Evolutionary conservation across 2,888 invertebrate genomes (phyloP), one percentile per base, ranked within the genome.

Genomic region (Cerceris ruficornis): DNA sequence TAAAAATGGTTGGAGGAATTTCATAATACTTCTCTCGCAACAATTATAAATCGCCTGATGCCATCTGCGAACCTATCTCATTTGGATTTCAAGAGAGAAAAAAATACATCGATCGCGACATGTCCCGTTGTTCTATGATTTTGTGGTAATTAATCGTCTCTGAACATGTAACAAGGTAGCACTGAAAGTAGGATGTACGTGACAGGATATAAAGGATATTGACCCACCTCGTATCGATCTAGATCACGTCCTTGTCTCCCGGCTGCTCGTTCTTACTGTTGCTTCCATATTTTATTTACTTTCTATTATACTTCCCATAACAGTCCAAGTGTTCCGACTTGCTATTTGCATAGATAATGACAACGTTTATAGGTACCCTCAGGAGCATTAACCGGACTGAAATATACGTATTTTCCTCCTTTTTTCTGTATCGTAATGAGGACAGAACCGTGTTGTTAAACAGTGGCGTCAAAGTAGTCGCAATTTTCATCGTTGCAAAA

Each of bases 191-290:
- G 64, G 57, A 59, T 68, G 52, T 50, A 28, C 60, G 66, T 49
- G 72, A 79, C 86, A 86, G 82, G 84, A 89, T 85, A 83, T 83
- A 70, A 81, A 86, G 86, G 86, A 88, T 89, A 85, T 88, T 89
- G 89, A 89, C 88, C 87, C 81, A 74, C 75, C 79, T 61, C 50
- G 62, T 15, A 28, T 14, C 57, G 66, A 75, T 60, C 55, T 67
- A n/a, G 57, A 75, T 67, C 67, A 49, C 67, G 28, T 50, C 74
- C 55, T 57, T 75, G 66, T 67, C 61, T 46, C 62, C 52, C 50
- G 17, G 15, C 50, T 28, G 13, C 50, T 64, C 49, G 7, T 41
- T 70, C 46, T 59, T 59, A 74, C 69, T 57, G 41, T 68, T 50
- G n/a, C 61, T 62, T 50, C 72, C 41, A 50, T 42, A 50, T 66